Evolutionary conservation across 1,140 invertebrate genomes (phyloP), one percentile per base, ranked within the genome.

Genomic region (Caenorhabditis brenneri): DNA sequence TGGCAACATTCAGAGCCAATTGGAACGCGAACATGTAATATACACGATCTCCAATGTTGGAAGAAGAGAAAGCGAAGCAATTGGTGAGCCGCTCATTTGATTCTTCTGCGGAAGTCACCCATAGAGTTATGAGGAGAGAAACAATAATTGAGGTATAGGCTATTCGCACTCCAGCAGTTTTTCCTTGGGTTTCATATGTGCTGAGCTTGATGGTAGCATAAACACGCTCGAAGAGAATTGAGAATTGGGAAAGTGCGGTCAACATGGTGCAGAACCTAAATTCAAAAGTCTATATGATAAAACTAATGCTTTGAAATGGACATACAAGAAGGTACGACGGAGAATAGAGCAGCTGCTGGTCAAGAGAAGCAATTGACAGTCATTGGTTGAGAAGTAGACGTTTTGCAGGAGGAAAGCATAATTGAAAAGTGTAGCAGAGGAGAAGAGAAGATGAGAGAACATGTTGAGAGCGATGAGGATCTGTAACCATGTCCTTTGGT

Each of bases 41-140:
- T 4, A 74, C 65, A 36, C 29, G 12, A 15, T 74, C 6, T 46
- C 65, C 22, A 24, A 74, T 46, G 12, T 33, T 10, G 15, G 36
- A 42, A 36, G 65, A 74, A 0, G 65, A 74, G 65, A 74, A 74
- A 12, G 65, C 65, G 24, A 36, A 74, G 29, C 65, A 74, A 10
- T 74, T 74, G 0, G 65, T 74, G 10, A 74, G 19, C 36, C 24
- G 12, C 24, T 74, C 65, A 16, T 15, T 24, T 5, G 36, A 24
- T 6, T 42, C 22, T 27, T 74, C 65, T 12, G n/a, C 2, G 3
- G 3, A 42, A 24, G 65, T 74, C 2, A 31, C 65, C 3, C n/a
- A 9, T 1, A 3, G 2, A 27, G 42, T n/a, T 6, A 74, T 39
- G 1, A 27, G 1, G 1, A 24, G 1, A 12, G n/a, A 42, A 1